These are phyloP conservation scores for Lithobates pipiens DNA, from an alignment of 2,797 vertebrate genomes.

Conservation along the genomic window DNA sequence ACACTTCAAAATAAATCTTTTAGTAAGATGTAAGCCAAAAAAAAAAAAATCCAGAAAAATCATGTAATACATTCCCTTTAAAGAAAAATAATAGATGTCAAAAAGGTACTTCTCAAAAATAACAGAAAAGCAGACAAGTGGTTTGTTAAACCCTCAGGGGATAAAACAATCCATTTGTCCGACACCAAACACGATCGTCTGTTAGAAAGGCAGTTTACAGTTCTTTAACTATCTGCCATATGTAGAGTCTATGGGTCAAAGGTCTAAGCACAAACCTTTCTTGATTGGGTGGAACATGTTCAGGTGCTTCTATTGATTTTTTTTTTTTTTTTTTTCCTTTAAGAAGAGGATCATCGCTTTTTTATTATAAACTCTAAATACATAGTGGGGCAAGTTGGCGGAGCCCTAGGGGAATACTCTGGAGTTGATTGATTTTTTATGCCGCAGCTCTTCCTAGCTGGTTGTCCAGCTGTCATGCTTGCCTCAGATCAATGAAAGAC, in stretches of 20 bases:
- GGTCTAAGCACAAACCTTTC: constrained; percentile 61
- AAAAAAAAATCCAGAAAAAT: too few species aligned
- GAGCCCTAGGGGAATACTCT: constrained; percentile 51
- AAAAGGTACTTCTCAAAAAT: constrained; percentile 4
- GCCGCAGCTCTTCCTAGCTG: neutral
- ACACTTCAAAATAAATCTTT: too few species aligned
- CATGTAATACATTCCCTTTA: neutral
- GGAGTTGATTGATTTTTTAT: constrained; percentile 63
- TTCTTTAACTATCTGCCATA: constrained; percentile 63
- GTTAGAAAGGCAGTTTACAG: constrained; percentile 51
- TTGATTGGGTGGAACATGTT: constrained; percentile 63
- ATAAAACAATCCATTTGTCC: constrained; percentile 37
- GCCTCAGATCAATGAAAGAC: constrained; percentile 49
- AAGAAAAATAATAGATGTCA: constrained; percentile 18
- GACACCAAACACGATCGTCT: constrained; percentile 3
- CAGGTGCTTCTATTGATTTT: constrained; percentile 59
- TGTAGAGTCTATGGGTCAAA: constrained; percentile 53
- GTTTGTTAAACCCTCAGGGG: constrained; percentile 13
- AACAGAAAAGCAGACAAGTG: constrained; percentile 10
- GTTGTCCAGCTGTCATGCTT: constrained; percentile 43
- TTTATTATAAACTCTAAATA: constrained; percentile 66
- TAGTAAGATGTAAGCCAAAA: too few species aligned
- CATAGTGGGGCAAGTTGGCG: constrained; percentile 41
- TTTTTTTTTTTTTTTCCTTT: constrained; percentile 15
- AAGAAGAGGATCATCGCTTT: constrained; percentile 57